A percentile compares a stretch with the other conserved stretches of the same genome.
Conservation (phyloP, 1,140 invertebrate species). For the Muscidifurax raptorellus region DNA sequence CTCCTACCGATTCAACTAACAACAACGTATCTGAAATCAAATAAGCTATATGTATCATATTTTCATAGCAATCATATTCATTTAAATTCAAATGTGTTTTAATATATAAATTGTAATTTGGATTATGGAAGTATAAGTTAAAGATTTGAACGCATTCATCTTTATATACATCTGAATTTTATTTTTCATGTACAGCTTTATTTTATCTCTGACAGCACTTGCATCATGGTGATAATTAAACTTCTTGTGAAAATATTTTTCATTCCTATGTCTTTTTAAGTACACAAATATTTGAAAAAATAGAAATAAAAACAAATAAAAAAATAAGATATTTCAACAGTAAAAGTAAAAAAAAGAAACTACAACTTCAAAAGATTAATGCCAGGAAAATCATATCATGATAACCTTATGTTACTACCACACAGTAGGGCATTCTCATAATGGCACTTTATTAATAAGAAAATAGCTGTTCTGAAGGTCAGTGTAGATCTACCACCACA, state of each 20-base stretch:
- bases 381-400: not conserved
- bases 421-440: conserved; percentile 1
- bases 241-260: not conserved
- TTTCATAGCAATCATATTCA: not conserved
- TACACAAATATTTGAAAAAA: too few species aligned
- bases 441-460: conserved; percentile 12
- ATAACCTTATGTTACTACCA: not conserved
- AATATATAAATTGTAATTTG: not conserved
- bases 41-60: conserved; percentile 18
- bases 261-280: not conserved
- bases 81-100: not conserved
- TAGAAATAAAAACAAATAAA: not conserved
- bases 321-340: conserved; percentile 16
- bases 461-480: conserved; percentile 19
- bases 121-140: too few species aligned
- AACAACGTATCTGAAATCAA: conserved; percentile 73
- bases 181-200: not conserved
- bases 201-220: conserved; percentile 4
- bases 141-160: too few species aligned
- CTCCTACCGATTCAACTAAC: conserved; percentile 75
- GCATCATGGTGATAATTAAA: not conserved
- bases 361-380: not conserved
- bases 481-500: not conserved
- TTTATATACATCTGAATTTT: not conserved
- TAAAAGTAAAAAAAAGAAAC: not conserved